These are phyloP conservation scores for Chionomys nivalis DNA, from an alignment of 2,113 vertebrate species.

Conservation along the genomic window DNA sequence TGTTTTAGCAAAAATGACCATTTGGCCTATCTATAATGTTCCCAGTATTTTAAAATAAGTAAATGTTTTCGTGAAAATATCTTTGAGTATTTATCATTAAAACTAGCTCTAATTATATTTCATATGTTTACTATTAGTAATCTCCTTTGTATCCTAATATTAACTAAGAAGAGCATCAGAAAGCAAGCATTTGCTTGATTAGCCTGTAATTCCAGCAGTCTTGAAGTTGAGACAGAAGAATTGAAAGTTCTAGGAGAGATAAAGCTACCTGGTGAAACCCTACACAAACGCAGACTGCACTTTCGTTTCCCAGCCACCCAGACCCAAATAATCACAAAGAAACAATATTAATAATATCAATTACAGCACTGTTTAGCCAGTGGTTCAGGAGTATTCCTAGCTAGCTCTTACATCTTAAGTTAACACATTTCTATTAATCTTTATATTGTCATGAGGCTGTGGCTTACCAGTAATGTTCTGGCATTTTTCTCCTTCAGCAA, in stretches of 20 bases:
- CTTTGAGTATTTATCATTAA: conserved; percentile 44
- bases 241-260: not conserved
- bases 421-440: too few species aligned
- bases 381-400: too few species aligned
- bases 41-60: conserved; percentile 29
- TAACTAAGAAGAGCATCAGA: conserved; percentile 46
- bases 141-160: conserved; percentile 20
- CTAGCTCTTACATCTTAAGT: too few species aligned
- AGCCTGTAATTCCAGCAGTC: not conserved
- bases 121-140: conserved; percentile 38
- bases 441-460: too few species aligned
- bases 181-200: not conserved
- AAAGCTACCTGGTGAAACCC: not conserved
- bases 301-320: too few species aligned
- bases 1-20: conserved; percentile 1
- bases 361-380: too few species aligned
- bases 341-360: too few species aligned
- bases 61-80: conserved; percentile 49
- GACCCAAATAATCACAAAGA: too few species aligned
- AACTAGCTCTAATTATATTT: conserved; percentile 34
- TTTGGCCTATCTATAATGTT: not conserved
- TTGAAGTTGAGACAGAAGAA: not conserved
- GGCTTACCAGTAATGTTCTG: too few species aligned
- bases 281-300: too few species aligned
- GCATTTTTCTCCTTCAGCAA: too few species aligned